Evolutionary conservation across 1,140 invertebrate genomes (phyloP), one percentile per base, ranked within the genome.

Genomic region (Vanessa tameamea): DNA sequence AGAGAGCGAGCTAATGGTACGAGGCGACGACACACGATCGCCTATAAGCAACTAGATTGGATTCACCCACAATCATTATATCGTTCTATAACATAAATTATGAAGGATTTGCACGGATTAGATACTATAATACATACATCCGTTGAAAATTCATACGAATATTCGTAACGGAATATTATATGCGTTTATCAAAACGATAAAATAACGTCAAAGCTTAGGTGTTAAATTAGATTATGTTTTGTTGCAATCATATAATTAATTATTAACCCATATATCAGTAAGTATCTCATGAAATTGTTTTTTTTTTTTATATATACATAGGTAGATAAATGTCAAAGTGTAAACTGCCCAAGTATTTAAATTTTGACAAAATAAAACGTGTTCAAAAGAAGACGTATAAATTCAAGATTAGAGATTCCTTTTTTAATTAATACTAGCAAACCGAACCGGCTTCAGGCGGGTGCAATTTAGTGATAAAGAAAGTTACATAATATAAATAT

Each of bases 11-110:
- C 23, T 63, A 73, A 73, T 67, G 64, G 53, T n/a, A 73, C 47
- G 65, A 68, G 26, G 64, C 65, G 64, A 50, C 47, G 55, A 51
- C 55, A 48, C 55, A 68, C 15, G 57, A 61, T 61, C 26, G 72
- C 47, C 47, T 51, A 66, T 68, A 64, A 66, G 26, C 72, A 63
- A 66, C 70, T 59, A 72, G 63, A 66, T 69, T 69, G 68, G 57
- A 63, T 69, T 69, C 68, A 50, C 57, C 57, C 68, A 23, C 68
- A 69, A 61, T 50, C 47, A 61, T 61, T 61, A 61, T 61, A 26
- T 61, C 57, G 57, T 37, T 6, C 11, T 61, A 37, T 31, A 61
- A 57, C 55, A 26, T 57, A 57, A 64, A 64, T 31, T 20, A 14
- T 20, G 43, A 64, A 16, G 63, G 43, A 16, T 43, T 37, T 16